Conservation (phyloP, 2,888 invertebrate genomes). For the Drosophila nr. medialis region DNA sequence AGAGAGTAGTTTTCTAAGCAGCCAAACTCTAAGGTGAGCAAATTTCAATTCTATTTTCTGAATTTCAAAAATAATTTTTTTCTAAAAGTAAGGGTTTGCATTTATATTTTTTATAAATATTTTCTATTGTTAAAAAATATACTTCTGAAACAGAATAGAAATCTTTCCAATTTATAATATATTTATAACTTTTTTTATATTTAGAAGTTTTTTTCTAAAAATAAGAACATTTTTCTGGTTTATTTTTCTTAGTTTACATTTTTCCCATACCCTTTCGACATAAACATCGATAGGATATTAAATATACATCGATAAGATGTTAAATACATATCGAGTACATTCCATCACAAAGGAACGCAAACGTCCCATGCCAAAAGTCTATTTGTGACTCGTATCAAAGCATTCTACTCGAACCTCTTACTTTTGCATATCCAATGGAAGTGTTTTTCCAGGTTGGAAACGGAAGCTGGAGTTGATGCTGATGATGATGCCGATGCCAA, state of each 20-base stretch:
- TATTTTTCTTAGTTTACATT: rapidly evolving
- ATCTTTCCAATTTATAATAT: not conserved
- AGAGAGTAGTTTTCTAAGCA: too few species aligned
- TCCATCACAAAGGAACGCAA: not conserved
- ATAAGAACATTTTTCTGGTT: not conserved
- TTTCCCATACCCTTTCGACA: not conserved
- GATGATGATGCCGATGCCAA: not conserved
- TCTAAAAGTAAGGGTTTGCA: not conserved
- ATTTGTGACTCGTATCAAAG: not conserved
- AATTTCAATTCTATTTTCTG: not conserved
- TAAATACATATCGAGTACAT: not conserved
- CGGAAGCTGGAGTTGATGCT: conserved; percentile 6
- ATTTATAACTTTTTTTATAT: not conserved
- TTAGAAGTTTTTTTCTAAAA: not conserved
- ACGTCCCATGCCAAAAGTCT: not conserved
- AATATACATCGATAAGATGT: not conserved
- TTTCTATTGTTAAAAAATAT: not conserved
- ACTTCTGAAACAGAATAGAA: not conserved
- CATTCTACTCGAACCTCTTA: conserved; percentile 22
- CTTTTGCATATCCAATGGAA: conserved; percentile 16
- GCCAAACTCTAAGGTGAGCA: too few species aligned
- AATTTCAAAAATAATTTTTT: not conserved
- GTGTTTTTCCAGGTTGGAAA: conserved; percentile 19
- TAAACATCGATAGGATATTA: not conserved
- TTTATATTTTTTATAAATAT: not conserved